Evolutionary conservation across 2,888 invertebrate genomes (phyloP).

Genomic region (Cryptosula pallasiana): DNA sequence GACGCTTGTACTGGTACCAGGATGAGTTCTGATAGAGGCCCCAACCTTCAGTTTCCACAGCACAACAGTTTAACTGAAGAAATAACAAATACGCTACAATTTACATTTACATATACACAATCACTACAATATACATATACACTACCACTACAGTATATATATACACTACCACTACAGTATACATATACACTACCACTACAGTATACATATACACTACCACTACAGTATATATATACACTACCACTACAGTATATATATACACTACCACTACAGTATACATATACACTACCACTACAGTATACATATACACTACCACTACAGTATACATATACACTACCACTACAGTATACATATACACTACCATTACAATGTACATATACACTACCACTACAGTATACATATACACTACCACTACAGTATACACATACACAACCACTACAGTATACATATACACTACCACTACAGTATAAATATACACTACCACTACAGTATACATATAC

Average conservation of each 20-base stretch:
- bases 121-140: background rate
- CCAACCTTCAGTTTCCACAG: conserved; percentile 22
- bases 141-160: background rate
- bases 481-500: too few species aligned
- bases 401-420: too few species aligned
- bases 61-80: conserved; percentile 24
- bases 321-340: too few species aligned
- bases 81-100: background rate
- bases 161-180: background rate
- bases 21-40: conserved; percentile 14
- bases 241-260: background rate
- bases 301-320: too few species aligned
- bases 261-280: too few species aligned
- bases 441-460: too few species aligned
- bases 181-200: background rate
- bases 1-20: conserved; percentile 23
- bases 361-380: too few species aligned
- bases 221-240: background rate
- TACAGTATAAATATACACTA: too few species aligned
- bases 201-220: background rate
- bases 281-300: too few species aligned
- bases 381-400: too few species aligned
- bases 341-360: too few species aligned
- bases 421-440: too few species aligned
- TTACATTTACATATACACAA: background rate